Evolutionary conservation across 2,797 vertebrate genomes (phyloP).

Genomic region (Ciconia nigra): DNA sequence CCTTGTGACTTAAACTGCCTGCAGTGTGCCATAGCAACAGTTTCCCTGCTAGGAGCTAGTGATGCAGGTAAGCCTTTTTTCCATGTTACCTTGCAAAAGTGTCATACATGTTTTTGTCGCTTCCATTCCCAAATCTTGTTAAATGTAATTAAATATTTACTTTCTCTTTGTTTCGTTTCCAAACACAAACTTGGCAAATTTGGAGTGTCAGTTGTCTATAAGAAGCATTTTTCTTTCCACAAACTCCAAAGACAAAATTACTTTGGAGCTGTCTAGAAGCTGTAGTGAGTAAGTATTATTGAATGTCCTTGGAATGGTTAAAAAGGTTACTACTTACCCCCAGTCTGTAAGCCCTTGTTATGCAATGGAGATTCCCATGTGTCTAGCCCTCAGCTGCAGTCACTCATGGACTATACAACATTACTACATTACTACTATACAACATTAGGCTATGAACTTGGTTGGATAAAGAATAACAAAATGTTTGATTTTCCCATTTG

Average conservation of each 20-base stretch:
- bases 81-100: neutral
- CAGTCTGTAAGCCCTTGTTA: neutral
- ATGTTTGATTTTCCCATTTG: neutral
- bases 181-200: neutral
- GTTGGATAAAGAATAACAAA: neutral
- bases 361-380: neutral
- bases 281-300: neutral
- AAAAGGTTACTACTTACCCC: neutral
- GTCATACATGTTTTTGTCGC: neutral
- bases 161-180: neutral
- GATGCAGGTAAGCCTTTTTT: neutral
- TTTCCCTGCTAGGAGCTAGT: neutral
- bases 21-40: neutral
- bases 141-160: neutral
- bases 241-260: neutral
- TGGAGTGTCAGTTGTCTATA: neutral
- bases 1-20: neutral
- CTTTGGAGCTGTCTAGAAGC: neutral
- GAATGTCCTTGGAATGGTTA: neutral
- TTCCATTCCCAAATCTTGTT: neutral
- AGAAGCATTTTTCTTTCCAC: neutral
- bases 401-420: neutral
- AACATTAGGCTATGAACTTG: neutral
- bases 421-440: neutral
- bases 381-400: neutral